Evolutionary conservation across 1,140 invertebrate species (phyloP).

Genomic region (Dreissena polymorpha): DNA sequence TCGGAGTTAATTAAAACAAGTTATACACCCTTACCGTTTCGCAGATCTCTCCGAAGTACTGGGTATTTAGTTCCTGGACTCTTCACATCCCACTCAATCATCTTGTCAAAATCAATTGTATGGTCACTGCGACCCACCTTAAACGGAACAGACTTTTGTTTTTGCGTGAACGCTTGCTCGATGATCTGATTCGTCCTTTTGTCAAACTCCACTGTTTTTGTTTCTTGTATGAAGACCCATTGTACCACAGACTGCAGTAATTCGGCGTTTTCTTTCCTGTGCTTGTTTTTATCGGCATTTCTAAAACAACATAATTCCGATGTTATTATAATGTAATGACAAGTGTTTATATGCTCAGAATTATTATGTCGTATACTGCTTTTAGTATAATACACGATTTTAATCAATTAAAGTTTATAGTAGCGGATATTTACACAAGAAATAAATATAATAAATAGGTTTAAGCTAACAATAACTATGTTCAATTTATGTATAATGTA

Average conservation of each 20-base stretch:
- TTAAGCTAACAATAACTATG: too few relatives aligned
- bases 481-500: too few relatives aligned
- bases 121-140: conserved; percentile 5
- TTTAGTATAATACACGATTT: too few relatives aligned
- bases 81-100: too few relatives aligned
- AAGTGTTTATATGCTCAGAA: too few relatives aligned
- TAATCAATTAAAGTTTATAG: too few relatives aligned
- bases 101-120: conserved; percentile 34
- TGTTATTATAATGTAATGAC: background rate
- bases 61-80: too few relatives aligned
- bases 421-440: too few relatives aligned
- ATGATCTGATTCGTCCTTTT: conserved; percentile 12
- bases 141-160: conserved; percentile 14
- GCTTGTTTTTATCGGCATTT: background rate
- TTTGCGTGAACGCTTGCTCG: conserved; percentile 27
- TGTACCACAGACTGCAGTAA: conserved; percentile 23
- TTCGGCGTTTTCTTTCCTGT: conserved; percentile 11
- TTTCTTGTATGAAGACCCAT: conserved; percentile 35
- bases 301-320: background rate
- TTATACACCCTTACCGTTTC: background rate
- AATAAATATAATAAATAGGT: too few relatives aligned
- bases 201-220: background rate
- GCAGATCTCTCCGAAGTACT: conserved; percentile 36
- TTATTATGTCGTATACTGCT: too few relatives aligned
- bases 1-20: too few relatives aligned